Percentiles rank a stretch among this genome's conserved stretches.
These are phyloP conservation scores for Puffinus mauretanicus DNA, from an alignment of 2,113 vertebrate genomes.

Conservation along the genomic window DNA sequence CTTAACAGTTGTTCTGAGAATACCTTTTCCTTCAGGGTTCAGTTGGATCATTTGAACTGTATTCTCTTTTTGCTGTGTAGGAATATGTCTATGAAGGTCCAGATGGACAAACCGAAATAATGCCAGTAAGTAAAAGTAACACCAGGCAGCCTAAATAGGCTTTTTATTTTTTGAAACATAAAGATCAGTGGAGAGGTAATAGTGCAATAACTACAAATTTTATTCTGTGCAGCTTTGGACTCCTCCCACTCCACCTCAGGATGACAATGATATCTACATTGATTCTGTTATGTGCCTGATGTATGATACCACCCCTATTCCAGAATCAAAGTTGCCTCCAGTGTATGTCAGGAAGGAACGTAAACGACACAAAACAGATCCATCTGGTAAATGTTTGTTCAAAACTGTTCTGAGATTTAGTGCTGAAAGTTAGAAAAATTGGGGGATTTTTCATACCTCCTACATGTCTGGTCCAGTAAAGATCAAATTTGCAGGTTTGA, in stretches of 20 bases:
- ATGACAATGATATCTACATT: conserved; percentile 92
- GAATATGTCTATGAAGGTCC: conserved; percentile 88
- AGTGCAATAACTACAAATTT: not conserved
- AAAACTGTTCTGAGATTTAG: not conserved
- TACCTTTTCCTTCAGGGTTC: not conserved
- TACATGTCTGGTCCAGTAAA: not conserved
- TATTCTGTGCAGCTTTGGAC: conserved; percentile 84
- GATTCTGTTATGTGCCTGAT: conserved; percentile 93
- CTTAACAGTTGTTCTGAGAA: not conserved
- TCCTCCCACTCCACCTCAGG: conserved; percentile 91
- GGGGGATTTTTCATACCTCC: not conserved
- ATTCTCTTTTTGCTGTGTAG: conserved; percentile 61
- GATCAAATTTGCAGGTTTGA: not conserved
- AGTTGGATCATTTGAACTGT: not conserved
- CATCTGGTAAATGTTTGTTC: conserved; percentile 73
- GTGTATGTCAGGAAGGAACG: conserved; percentile 90
- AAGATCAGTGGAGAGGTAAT: not conserved
- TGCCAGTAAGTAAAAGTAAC: conserved; percentile 80
- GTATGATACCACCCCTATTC: conserved; percentile 88
- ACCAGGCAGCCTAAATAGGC: not conserved
- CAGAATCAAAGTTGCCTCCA: conserved; percentile 87
- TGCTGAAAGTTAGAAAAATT: not conserved
- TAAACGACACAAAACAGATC: conserved; percentile 88
- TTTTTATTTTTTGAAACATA: not conserved
- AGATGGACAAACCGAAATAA: conserved; percentile 89